Base-by-base conservation (phyloP, 1,140 invertebrate genomes). In the Drosophila pectinifera region DNA sequence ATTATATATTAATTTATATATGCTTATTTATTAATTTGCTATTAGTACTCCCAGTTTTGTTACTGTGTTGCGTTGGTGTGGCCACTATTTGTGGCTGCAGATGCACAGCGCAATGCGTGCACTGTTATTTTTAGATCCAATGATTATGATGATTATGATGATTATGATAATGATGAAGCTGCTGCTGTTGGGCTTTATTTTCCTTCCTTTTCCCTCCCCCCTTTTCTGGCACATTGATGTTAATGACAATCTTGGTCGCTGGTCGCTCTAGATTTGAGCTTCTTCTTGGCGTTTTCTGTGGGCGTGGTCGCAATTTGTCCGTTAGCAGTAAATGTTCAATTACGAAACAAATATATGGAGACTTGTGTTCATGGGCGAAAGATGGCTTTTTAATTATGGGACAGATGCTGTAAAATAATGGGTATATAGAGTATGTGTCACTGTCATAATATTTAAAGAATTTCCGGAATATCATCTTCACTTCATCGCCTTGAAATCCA, bases 91-190 rank as follows among this genome's bases (percentile, higher is more conserved):
- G 53, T 46, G 70, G 20, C 26, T 45, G 62, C 16, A 69, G 68
- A 43, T 80, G 80, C 75, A 80, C 70, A 74, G 65, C 68, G 74
- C 73, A 82, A 74, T 82, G 79, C 73, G 79, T 82, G 74, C 65
- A 80, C 77, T 61, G 77, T 72, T 84, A 84, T 85, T 78, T 86
- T 69, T 85, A 86, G 73, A 46, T 28, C 14, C 48, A 72, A n/a
- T 38, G 67, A 73, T 41, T 49, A 73, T 63, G 54, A 63, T 61
- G 59, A 65, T 75, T 53, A 36, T 48, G n/a, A 48, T 46, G 39
- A 53, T 51, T 42, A 65, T 68, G 20, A 73, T 56, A 58, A 68
- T 64, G 48, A 43, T 41, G n/a, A 28, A 28, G 26, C 26, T 11
- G 11, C 24, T 51, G 48, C 20, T 51, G 22, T 69, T 38, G 55